phyloP scores from a whole-genome alignment of 2,888 invertebrate species.

The Cantharis lateralis region DNA sequence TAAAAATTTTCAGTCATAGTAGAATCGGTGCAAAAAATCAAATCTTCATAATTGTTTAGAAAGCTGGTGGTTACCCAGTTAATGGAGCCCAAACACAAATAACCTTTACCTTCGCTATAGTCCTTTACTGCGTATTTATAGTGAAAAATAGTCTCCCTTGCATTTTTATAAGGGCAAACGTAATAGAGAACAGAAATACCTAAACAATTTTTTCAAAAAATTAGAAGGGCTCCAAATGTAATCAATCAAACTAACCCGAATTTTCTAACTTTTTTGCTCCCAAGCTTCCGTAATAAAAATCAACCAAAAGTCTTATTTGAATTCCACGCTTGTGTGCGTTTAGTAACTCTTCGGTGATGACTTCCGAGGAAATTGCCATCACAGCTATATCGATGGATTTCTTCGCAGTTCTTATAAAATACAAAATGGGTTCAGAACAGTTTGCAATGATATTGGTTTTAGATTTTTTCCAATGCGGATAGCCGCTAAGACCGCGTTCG shows the following conservation, averaged over 20 bases:
- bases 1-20: constrained; percentile 40
- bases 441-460: constrained; percentile 1
- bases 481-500: constrained; percentile 39
- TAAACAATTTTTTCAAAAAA: constrained; percentile 29
- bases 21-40: constrained; percentile 43
- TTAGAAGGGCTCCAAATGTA: neutral
- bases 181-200: constrained; percentile 38
- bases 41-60: constrained; percentile 47
- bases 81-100: constrained; percentile 46
- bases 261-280: constrained; percentile 32
- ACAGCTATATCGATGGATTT: constrained; percentile 43
- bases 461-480: constrained; percentile 35
- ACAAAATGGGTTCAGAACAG: constrained; percentile 42
- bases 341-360: constrained; percentile 38
- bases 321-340: constrained; percentile 42
- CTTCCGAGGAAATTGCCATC: constrained; percentile 42
- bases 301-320: constrained; percentile 43
- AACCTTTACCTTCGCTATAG: constrained; percentile 38
- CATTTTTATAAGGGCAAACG: constrained; percentile 33
- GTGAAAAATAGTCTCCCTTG: constrained; percentile 47
- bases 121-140: constrained; percentile 51
- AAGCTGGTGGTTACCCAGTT: constrained; percentile 44
- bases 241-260: constrained; percentile 35
- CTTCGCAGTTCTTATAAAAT: constrained; percentile 45
- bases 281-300: constrained; percentile 39